phyloP scores from a whole-genome alignment of 2,888 invertebrate genomes.

The Andrena camellia region DNA sequence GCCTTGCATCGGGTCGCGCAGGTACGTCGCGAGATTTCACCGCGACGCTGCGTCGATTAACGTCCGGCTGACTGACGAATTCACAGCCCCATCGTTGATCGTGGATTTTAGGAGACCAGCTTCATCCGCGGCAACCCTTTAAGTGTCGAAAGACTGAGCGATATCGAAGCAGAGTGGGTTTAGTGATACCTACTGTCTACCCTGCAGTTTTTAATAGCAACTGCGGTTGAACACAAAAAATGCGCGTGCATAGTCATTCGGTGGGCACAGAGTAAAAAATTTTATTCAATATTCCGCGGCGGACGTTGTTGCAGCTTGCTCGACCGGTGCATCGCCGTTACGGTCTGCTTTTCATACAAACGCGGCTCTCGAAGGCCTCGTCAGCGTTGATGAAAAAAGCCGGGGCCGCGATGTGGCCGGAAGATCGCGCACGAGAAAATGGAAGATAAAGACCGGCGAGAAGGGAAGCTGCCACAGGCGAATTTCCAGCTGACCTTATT shows the following conservation, averaged over 20 bases:
- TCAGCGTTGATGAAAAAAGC: slow-evolving; percentile 59
- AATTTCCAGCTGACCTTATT: slow-evolving; percentile 58
- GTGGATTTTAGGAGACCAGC: no score
- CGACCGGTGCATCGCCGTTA: slow-evolving; percentile 45
- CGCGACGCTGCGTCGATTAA: background rate
- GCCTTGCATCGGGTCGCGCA: background rate
- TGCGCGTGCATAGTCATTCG: background rate
- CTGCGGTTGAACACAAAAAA: background rate
- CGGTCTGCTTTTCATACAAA: slow-evolving; percentile 63
- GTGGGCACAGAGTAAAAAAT: slow-evolving; percentile 26
- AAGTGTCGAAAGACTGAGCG: background rate
- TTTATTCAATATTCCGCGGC: slow-evolving; percentile 38
- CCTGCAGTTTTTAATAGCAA: background rate
- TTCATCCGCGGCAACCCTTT: no score
- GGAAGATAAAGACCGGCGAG: slow-evolving; percentile 26
- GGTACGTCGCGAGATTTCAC: background rate
- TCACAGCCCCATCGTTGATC: no score
- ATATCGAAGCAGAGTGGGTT: background rate
- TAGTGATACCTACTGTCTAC: background rate
- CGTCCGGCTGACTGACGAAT: no score
- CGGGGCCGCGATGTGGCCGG: slow-evolving; percentile 25
- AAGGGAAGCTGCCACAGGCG: slow-evolving; percentile 9
- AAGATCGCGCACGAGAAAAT: slow-evolving; percentile 41
- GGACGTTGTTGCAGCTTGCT: slow-evolving; percentile 44
- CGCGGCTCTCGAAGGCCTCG: slow-evolving; percentile 50